Evolutionary conservation across 1,140 invertebrate genomes (phyloP), one percentile per base, ranked within the genome.

Genomic region (Drosophila novamexicana): DNA sequence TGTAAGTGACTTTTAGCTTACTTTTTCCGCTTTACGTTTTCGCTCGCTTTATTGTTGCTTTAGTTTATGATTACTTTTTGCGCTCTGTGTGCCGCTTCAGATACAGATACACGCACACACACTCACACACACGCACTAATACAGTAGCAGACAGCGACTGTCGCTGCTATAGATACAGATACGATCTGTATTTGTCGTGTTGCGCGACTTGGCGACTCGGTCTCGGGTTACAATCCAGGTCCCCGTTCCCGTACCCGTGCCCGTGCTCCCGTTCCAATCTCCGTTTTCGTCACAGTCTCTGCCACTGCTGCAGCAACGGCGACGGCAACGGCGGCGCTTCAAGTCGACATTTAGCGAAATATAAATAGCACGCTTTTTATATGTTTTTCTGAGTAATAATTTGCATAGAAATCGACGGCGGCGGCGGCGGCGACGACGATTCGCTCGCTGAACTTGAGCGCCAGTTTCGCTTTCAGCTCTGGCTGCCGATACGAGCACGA

Each of bases 361-460:
- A 88, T 88, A 86, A 88, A 88, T 88, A 88, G 84, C 80, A 88
- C 83, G 79, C 83, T 88, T 78, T 88, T 83, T 81, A 83, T 86
- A 68, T 88, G 67, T 81, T 79, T 84, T 86, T 86, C 83, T 78
- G 79, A 88, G 84, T 77, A 88, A 88, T 89, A 78, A 88, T 88
- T 88, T 88, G 84, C 83, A 88, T 88, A 88, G 84, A 88, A 88
- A 88, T 83, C 84, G 84, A 62, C 69, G 58, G 57, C 82, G 54
- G 36, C 49, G 37, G 40, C 67, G 14, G 22, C 44, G 37, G 36
- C 53, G 52, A 67, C 56, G 32, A 9, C 53, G 37, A 64, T 61
- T 73, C 79, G 79, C 74, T 61, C 56, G 54, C 79, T 82, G 75
- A 78, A 81, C 74, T 81, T 78, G 79, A 80, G 77, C 77, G 79